Conservation (phyloP, 2,113 vertebrate genomes). For the Scalopus aquaticus region DNA sequence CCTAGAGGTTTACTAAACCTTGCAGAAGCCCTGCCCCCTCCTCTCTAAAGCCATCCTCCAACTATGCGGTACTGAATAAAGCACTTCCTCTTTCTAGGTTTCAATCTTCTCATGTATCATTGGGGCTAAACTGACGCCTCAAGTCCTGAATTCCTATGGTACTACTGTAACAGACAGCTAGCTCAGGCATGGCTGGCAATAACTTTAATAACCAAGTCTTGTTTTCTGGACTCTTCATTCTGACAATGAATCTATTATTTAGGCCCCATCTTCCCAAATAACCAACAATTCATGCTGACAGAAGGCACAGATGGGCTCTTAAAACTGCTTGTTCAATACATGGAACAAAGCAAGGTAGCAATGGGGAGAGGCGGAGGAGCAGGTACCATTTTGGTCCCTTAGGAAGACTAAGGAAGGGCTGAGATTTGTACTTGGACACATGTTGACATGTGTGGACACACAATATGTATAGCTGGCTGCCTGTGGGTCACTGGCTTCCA, state of each 20-base stretch:
- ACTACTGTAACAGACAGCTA: neutral
- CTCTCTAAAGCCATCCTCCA: neutral
- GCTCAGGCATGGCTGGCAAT: neutral
- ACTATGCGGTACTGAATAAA: neutral
- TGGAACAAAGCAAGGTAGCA: neutral
- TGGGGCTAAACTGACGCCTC: rapidly evolving
- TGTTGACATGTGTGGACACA: neutral
- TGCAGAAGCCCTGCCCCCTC: neutral
- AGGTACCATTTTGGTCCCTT: neutral
- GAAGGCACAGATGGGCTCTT: neutral
- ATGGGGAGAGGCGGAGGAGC: neutral
- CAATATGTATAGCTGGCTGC: neutral
- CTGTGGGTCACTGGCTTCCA: neutral
- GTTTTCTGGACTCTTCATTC: neutral
- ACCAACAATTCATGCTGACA: neutral
- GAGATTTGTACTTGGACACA: neutral
- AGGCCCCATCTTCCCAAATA: neutral
- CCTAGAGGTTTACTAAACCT: neutral
- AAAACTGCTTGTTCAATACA: neutral
- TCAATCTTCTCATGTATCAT: neutral
- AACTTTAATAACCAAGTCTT: neutral
- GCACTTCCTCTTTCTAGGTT: neutral
- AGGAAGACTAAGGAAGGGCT: neutral
- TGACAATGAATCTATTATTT: neutral
- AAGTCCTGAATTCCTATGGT: neutral